Evolutionary conservation across 2,888 invertebrate genomes (phyloP), one percentile per base, ranked within the genome.

Genomic region (Creontiades dilutus): DNA sequence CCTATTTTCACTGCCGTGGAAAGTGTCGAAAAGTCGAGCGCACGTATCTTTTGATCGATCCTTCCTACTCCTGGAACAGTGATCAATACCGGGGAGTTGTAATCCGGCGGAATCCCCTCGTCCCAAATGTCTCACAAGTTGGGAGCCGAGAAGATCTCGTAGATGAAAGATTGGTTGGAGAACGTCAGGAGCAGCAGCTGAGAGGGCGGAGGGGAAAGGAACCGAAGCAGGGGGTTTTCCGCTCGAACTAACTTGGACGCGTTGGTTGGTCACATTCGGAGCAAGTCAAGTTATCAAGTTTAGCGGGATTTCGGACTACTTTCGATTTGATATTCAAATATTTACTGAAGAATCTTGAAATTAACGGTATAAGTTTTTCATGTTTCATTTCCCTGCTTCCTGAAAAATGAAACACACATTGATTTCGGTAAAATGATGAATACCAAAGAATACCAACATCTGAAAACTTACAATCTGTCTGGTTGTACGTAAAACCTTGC

Each of bases 31-130:
- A 68, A 23, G 68, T 68, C 7, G 68, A 12, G 19, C 12, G 11
- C 68, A 23, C 68, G 68, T 68, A 68, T 23, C 19, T 13, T 5
- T 19, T 68, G 68, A 68, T 68, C 23, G 68, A 23, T 68, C 19
- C 68, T 27, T 61, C 68, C 68, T 23, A 23, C 68, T 68, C 11
- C 68, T 0, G 46, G 37, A 78, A 78, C 78, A 16, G 78, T 78
- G 46, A 78, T 78, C 68, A 68, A 68, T 68, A 68, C 23, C 19
- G n/a, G 47, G 37, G 78, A 78, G 78, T 78, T 78, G 78, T 46
- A 78, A 78, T 78, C 78, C 78, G 46, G 19, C 16, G 9, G 19
- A 78, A 68, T 68, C 47, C 78, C 37, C 19, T 78, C 78, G 46
- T 78, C 78, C 47, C 46, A 14, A 47, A 47, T 46, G 78, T 37